These are phyloP conservation scores for Cryptomyrus ogoouensis DNA, from an alignment of 2,113 vertebrate species.

Conservation along the genomic window DNA sequence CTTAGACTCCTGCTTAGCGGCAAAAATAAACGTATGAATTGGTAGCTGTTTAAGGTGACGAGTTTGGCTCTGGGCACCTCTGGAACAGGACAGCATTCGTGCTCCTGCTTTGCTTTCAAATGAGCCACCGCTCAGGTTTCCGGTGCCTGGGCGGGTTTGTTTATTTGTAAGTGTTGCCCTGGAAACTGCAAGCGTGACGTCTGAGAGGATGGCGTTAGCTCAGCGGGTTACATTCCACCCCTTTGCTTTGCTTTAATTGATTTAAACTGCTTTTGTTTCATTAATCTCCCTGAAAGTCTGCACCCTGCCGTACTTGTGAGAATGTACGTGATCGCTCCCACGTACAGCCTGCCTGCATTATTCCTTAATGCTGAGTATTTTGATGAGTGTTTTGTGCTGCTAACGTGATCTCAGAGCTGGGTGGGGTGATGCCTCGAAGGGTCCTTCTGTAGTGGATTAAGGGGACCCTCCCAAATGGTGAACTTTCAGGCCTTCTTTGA, in stretches of 20 bases:
- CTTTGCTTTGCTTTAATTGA: background rate
- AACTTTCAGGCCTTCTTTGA: background rate
- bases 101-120: background rate
- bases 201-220: background rate
- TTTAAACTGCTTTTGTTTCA: slow-evolving; percentile 1
- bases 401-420: background rate
- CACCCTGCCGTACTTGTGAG: background rate
- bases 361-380: background rate
- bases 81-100: background rate
- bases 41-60: background rate
- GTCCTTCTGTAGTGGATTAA: background rate
- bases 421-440: background rate
- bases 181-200: background rate
- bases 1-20: background rate
- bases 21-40: background rate
- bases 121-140: background rate
- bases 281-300: background rate
- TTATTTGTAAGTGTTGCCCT: background rate
- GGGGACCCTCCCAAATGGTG: background rate
- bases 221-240: background rate
- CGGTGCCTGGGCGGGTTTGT: background rate
- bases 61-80: background rate
- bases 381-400: background rate
- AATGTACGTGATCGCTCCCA: background rate
- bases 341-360: background rate